Base-by-base conservation (phyloP, 2,797 vertebrate species). In the Falco novaeseelandiae region DNA sequence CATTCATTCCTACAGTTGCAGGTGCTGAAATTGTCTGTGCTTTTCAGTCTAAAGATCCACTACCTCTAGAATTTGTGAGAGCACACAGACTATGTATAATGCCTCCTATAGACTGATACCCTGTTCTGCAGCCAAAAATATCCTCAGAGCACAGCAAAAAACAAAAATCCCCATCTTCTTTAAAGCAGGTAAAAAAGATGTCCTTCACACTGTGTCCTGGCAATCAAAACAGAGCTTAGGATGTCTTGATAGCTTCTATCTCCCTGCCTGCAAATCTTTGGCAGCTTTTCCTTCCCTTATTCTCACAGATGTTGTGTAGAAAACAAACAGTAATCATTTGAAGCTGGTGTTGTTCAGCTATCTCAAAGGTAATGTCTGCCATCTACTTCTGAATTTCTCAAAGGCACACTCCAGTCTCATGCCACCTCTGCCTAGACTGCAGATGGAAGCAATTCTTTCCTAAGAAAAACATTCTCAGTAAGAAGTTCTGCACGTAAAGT, bases 241-340 rank as follows among this genome's bases (percentile, higher is more conserved):
- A 87, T 83, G 14, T 46, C 89, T 89, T 87, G 63, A 73, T 85
- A 92, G 6, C 29, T 94, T 46, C 67, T 84, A 16, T 83, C 94
- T 83, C 74, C 30, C 59, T 85, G 25, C 55, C 89, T 82, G 59
- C 19, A 79, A 83, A 77, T 52, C 67, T 76, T 65, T 93, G 86
- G 81, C 90, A 89, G 63, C 17, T 29, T 69, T 83, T 83, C 36
- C 30, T 87, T 87, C 48, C 32, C 67, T 89, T 93, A 58, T 90
- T 95, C 86, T 94, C 88, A 85, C 54, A 90, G 71, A 59, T 95
- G 74, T 62, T 92, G 34, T 70, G 48, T 89, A 77, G 78, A 93
- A 96, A 95, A 89, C 81, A 90, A 92, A 73, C 57, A 78, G 67
- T 65, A 93, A 87, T 79, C 36, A 66, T 79, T 84, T 76, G 71